These are phyloP conservation scores for Astur gentilis DNA, from an alignment of 2,113 vertebrate genomes.

Conservation along the genomic window DNA sequence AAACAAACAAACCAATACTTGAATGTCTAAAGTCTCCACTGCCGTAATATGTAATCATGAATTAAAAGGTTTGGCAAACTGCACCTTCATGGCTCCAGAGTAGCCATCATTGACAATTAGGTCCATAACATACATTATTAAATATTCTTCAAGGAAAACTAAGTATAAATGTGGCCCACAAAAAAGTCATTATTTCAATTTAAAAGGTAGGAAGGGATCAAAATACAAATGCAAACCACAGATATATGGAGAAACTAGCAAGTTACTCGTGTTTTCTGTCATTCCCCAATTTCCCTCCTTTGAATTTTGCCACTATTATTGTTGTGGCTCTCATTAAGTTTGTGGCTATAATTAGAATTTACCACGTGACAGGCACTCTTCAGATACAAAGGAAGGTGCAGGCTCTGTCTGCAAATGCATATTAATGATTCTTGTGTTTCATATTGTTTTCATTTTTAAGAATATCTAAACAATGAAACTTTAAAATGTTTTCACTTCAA, in stretches of 20 bases:
- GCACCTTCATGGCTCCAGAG: not conserved
- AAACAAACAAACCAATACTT: not conserved
- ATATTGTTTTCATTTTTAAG: not conserved
- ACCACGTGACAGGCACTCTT: not conserved
- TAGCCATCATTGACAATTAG: no score
- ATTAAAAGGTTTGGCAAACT: not conserved
- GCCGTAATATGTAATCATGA: not conserved
- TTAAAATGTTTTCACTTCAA: conserved; percentile 26
- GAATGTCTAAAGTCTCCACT: not conserved
- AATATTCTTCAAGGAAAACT: not conserved
- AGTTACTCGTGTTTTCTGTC: not conserved
- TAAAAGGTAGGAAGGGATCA: not conserved
- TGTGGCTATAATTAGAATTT: not conserved
- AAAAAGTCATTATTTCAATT: not conserved
- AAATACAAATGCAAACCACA: not conserved
- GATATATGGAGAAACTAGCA: not conserved
- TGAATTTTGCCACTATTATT: not conserved
- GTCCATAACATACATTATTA: not conserved
- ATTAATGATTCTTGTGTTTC: not conserved
- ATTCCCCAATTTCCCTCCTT: not conserved
- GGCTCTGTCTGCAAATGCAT: not conserved
- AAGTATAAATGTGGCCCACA: not conserved
- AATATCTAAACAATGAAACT: not conserved
- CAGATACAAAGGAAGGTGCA: not conserved
- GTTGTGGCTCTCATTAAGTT: not conserved